Conservation (phyloP, 2,888 invertebrate genomes). For the Druceiella hillmani region DNA sequence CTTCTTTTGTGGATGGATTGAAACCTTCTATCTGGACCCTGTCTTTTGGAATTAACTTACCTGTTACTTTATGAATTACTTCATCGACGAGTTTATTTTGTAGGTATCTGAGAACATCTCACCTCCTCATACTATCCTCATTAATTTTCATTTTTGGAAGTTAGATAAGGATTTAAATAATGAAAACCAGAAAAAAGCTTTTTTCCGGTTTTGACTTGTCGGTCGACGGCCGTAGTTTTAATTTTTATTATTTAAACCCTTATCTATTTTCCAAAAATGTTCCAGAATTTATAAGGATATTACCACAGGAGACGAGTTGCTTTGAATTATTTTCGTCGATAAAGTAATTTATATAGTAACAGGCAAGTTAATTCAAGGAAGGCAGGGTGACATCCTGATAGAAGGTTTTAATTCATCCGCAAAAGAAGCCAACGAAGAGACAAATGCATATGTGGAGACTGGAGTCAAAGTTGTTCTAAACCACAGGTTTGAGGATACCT, state of each 20-base stretch:
- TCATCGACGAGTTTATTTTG: constrained; percentile 90
- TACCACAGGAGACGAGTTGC: constrained; percentile 71
- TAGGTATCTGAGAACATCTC: constrained; percentile 98
- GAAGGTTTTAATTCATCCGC: constrained; percentile 93
- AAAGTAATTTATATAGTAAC: constrained; percentile 93
- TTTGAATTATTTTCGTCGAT: constrained; percentile 82
- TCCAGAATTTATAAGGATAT: constrained; percentile 94
- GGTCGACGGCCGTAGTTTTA: constrained; percentile 51
- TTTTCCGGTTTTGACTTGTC: constrained; percentile 52
- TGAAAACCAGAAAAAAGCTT: constrained; percentile 49
- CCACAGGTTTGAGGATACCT: constrained; percentile 82
- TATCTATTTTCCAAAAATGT: constrained; percentile 67
- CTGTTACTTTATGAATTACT: constrained; percentile 91
- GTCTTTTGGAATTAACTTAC: constrained; percentile 70
- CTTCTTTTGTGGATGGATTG: constrained; percentile 93
- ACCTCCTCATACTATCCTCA: constrained; percentile 95
- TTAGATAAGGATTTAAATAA: constrained; percentile 51
- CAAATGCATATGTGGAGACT: constrained; percentile 64
- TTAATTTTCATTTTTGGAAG: constrained; percentile 85
- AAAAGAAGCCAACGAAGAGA: constrained; percentile 83
- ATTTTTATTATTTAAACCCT: constrained; percentile 53
- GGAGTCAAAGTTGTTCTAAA: constrained; percentile 94
- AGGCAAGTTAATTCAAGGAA: constrained; percentile 74
- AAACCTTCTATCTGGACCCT: constrained; percentile 76
- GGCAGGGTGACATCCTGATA: constrained; percentile 71